Percentiles rank a stretch among this genome's conserved stretches.
Evolutionary conservation across 2,888 invertebrate genomes (phyloP).

Genomic region (Aporophyla nigra): DNA sequence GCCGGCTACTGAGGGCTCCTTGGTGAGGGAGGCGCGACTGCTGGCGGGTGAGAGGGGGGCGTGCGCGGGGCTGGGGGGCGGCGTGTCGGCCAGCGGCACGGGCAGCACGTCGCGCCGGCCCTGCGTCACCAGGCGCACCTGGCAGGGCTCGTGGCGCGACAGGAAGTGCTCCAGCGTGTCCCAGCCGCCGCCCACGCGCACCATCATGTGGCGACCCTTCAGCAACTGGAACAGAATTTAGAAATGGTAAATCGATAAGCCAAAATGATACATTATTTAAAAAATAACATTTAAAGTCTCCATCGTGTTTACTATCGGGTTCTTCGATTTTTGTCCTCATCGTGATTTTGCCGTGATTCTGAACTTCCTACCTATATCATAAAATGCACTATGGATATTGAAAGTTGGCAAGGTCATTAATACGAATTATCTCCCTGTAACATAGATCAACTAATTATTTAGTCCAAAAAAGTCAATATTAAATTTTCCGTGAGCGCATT

Average conservation of each 20-base stretch:
- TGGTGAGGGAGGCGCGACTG: slow-evolving; percentile 74
- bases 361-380: neutral
- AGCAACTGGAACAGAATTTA: slow-evolving; percentile 92
- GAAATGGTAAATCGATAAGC: neutral
- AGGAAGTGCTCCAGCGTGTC: slow-evolving; percentile 98
- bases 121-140: slow-evolving; percentile 92
- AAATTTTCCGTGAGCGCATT: no score
- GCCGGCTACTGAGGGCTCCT: slow-evolving; percentile 72
- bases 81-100: slow-evolving; percentile 68
- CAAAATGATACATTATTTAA: neutral
- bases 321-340: neutral
- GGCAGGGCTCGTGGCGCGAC: slow-evolving; percentile 96
- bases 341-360: neutral
- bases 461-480: no score
- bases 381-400: neutral
- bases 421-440: no score
- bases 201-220: slow-evolving; percentile 98
- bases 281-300: neutral
- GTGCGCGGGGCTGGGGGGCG: slow-evolving; percentile 15
- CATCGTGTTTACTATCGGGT: neutral
- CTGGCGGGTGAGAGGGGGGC: slow-evolving; percentile 71
- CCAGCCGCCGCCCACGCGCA: slow-evolving; percentile 98
- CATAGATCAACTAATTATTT: no score
- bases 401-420: no score
- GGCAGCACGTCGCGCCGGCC: slow-evolving; percentile 81